Evolutionary conservation across 2,888 invertebrate species (phyloP), one percentile per base, ranked within the genome.

Genomic region (Chalcosyrphus nemorum): DNA sequence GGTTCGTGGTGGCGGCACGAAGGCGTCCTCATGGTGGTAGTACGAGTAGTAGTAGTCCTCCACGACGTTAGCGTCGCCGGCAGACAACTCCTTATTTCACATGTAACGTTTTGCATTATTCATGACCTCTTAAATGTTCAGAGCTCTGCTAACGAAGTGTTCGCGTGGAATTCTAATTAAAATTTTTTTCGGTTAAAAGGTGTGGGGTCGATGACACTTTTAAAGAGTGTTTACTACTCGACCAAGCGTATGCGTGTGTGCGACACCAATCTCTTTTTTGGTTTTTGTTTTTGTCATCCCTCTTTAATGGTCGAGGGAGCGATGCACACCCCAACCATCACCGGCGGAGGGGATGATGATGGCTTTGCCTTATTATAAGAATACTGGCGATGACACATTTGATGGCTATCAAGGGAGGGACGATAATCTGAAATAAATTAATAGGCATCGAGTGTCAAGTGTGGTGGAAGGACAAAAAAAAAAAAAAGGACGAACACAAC

Each of bases 131-230:
- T 65, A 71, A 76, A 76, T 81, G 19, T 43, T 41, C 4, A n/a
- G n/a, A n/a, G 43, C 19, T 65, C 19, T 65, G 35, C 77, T 81
- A 81, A 81, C 71, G 77, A 76, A 81, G 71, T 81, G 81, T 81
- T 81, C 71, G 81, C 81, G 81, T 81, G 81, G 77, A 81, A 66
- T 71, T 71, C 71, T 71, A 77, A 81, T 71, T 76, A 81, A 76
- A 71, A 59, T 61, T 35, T 59, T n/a, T 29, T 70, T 81, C 52
- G 76, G 65, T 38, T 65, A 52, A 77, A 52, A 77, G 59, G 65
- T 72, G 59, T 81, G 57, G 41, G 65, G 27, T 63, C 74, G 74
- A 74, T 56, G 63, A 74, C 65, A 74, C 54, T 74, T 74, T 74
- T 65, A 65, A 74, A 54, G 74, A 65, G 63, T 74, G 74, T 65